Conservation (phyloP, 2,888 invertebrate genomes). For the Epicampocera succincta region DNA sequence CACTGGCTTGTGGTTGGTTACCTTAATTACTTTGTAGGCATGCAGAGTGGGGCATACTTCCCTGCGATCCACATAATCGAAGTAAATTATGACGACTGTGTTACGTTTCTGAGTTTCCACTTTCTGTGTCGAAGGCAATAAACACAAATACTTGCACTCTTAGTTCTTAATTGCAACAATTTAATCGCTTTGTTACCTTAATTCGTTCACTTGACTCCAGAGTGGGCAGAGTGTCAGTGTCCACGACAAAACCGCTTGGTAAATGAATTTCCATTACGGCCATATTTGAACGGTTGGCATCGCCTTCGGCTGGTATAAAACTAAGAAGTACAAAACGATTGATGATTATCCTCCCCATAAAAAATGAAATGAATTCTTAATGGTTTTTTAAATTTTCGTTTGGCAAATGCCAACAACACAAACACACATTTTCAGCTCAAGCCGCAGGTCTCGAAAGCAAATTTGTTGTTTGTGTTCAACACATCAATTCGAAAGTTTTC, state of each 20-base stretch:
- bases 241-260: conserved; percentile 95
- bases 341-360: too few species aligned
- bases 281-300: conserved; percentile 86
- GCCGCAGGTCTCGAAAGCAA: too few species aligned
- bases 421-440: too few species aligned
- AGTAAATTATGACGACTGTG: conserved; percentile 87
- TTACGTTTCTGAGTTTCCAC: conserved; percentile 87
- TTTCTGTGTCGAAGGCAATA: conserved; percentile 80
- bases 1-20: conserved; percentile 92
- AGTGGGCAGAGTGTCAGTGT: conserved; percentile 89
- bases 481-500: too few species aligned
- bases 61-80: conserved; percentile 86
- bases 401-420: too few species aligned
- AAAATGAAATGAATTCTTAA: too few species aligned
- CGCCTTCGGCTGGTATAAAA: conserved; percentile 78
- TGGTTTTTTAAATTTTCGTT: too few species aligned
- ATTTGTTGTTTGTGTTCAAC: too few species aligned
- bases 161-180: background rate
- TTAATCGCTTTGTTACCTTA: conserved; percentile 72
- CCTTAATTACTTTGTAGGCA: conserved; percentile 92
- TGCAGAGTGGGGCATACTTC: conserved; percentile 94
- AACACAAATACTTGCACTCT: background rate
- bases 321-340: conserved; percentile 63
- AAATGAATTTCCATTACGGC: conserved; percentile 94
- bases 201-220: conserved; percentile 83